Percentiles rank a stretch among this genome's conserved stretches.
Evolutionary conservation across 2,113 vertebrate species (phyloP).

Genomic region (Anhinga rufa): DNA sequence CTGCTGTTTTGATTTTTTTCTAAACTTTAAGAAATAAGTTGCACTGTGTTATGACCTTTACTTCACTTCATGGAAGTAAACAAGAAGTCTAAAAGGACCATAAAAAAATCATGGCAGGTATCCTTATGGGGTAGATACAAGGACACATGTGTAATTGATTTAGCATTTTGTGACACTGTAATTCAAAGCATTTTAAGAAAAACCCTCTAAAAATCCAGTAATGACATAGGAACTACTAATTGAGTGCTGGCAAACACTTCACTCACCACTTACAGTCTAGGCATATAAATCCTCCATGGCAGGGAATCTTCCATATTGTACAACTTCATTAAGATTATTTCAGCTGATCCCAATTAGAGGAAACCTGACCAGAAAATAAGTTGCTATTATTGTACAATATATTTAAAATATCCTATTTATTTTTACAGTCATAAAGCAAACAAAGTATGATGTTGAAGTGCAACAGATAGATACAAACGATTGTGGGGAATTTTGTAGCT

Average conservation of each 20-base stretch:
- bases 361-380: not conserved
- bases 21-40: constrained; percentile 79
- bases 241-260: constrained; percentile 27
- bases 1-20: constrained; percentile 77
- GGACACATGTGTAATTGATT: constrained; percentile 9
- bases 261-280: not conserved
- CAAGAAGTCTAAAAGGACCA: constrained; percentile 2
- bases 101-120: constrained; percentile 13
- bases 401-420: not conserved
- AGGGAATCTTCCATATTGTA: not conserved
- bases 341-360: not conserved
- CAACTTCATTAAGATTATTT: not conserved
- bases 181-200: constrained; percentile 21
- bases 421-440: not conserved
- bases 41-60: constrained; percentile 78
- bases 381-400: not conserved
- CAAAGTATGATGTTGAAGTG: not conserved
- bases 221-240: constrained; percentile 30
- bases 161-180: not conserved
- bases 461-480: not conserved
- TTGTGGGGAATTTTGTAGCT: not conserved
- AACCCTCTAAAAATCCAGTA: constrained; percentile 9
- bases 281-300: not conserved
- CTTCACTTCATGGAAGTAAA: constrained; percentile 80
- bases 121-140: not conserved